phyloP scores from a whole-genome alignment of 2,888 invertebrate species.

The Abrostola triplasia region DNA sequence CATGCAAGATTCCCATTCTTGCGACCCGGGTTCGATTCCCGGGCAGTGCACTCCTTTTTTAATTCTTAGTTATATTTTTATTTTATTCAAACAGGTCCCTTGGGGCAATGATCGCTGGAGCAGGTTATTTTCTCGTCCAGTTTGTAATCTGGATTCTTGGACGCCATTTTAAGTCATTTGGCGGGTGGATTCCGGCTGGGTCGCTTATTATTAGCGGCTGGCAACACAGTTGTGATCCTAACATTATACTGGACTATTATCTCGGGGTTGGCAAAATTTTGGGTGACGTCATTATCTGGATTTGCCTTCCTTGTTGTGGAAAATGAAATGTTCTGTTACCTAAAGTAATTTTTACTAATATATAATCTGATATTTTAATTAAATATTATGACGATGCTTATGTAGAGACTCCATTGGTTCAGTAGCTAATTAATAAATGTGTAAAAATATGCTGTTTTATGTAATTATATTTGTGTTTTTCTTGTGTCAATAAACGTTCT shows the following conservation, averaged over 20 bases:
- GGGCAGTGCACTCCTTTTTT: constrained; percentile 91
- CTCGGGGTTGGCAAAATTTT: constrained; percentile 34
- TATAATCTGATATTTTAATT: too few relatives aligned
- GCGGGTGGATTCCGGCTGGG: constrained; percentile 33
- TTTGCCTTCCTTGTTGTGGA: background rate
- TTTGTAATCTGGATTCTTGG: constrained; percentile 42
- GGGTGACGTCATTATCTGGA: constrained; percentile 11
- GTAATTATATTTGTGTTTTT: too few relatives aligned
- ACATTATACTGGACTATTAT: constrained; percentile 51
- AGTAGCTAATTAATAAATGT: too few relatives aligned
- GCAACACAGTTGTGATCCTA: constrained; percentile 41
- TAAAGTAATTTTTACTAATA: too few relatives aligned
- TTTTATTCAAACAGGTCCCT: constrained; percentile 20
- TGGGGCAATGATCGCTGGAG: constrained; percentile 2
- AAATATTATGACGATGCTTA: too few relatives aligned
- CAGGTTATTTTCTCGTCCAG: constrained; percentile 39
- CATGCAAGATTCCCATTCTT: constrained; percentile 99
- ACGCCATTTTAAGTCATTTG: constrained; percentile 40
- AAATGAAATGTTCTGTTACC: too few relatives aligned
- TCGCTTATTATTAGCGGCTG: constrained; percentile 53
- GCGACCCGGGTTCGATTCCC: constrained; percentile 99
- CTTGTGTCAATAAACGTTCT: too few relatives aligned
- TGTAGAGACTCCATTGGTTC: too few relatives aligned
- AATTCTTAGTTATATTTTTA: constrained; percentile 15
- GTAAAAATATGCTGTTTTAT: too few relatives aligned